phyloP scores from a whole-genome alignment of 2,797 vertebrate genomes.

The Varecia variegata region DNA sequence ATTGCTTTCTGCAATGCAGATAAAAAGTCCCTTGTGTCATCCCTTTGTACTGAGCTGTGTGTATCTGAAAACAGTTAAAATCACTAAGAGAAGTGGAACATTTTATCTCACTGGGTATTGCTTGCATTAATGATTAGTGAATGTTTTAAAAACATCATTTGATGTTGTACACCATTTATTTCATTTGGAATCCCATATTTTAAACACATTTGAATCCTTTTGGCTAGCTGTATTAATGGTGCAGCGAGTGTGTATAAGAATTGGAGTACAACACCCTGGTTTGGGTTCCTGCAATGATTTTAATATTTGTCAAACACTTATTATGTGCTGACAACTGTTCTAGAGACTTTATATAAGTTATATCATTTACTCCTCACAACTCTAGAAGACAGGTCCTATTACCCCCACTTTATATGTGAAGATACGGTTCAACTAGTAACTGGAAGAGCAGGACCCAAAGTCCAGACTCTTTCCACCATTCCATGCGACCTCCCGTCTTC shows the following conservation, averaged over 20 bases:
- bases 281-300: not conserved
- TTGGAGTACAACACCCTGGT: not conserved
- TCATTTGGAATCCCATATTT: constrained; percentile 33
- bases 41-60: constrained; percentile 61
- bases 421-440: not conserved
- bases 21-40: constrained; percentile 65
- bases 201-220: constrained; percentile 15
- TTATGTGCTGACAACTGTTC: not conserved
- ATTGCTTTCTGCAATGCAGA: constrained; percentile 68
- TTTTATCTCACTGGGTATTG: not conserved
- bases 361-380: not conserved
- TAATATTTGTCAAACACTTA: not conserved
- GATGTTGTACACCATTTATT: constrained; percentile 9
- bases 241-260: not conserved
- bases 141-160: constrained; percentile 44
- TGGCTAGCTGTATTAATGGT: not conserved
- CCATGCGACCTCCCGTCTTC: not conserved
- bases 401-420: not conserved
- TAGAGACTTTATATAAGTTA: not conserved
- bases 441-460: not conserved
- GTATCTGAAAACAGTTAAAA: constrained; percentile 59
- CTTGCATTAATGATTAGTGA: constrained; percentile 11
- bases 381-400: not conserved
- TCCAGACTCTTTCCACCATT: not conserved
- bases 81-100: constrained; percentile 31